Conservation (phyloP, 1,140 invertebrate species). For the Sminthurinus signatus region DNA sequence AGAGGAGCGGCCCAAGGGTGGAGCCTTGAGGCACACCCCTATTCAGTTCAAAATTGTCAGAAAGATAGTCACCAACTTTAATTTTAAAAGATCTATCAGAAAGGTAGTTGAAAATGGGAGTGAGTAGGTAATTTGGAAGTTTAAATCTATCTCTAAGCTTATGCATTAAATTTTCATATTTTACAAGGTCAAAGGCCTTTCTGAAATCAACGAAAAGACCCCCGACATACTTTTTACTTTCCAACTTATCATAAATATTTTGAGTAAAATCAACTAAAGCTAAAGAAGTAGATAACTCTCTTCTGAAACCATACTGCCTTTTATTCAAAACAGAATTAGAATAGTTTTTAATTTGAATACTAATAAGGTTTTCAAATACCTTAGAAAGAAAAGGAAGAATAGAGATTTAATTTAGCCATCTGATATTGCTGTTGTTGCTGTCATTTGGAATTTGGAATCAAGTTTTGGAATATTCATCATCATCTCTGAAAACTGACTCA, state of each 20-base stretch:
- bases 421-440: too few species aligned
- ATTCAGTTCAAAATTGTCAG: too few species aligned
- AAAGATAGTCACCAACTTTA: too few species aligned
- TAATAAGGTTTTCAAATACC: constrained; percentile 4
- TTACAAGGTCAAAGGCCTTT: constrained; percentile 3
- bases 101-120: background rate
- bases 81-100: too few species aligned
- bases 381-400: constrained; percentile 1
- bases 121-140: background rate
- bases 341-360: background rate
- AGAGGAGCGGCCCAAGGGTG: too few species aligned
- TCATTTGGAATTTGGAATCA: too few species aligned
- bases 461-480: too few species aligned
- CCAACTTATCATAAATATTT: background rate
- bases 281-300: background rate
- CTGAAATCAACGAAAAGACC: background rate
- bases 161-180: background rate
- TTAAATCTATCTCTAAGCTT: background rate
- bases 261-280: constrained; percentile 2
- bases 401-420: too few species aligned
- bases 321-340: background rate
- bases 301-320: background rate
- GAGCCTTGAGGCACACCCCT: too few species aligned
- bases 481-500: too few species aligned
- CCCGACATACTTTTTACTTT: background rate